Evolutionary conservation across 2,113 vertebrate species (phyloP).

Genomic region (Anthoscopus minutus): DNA sequence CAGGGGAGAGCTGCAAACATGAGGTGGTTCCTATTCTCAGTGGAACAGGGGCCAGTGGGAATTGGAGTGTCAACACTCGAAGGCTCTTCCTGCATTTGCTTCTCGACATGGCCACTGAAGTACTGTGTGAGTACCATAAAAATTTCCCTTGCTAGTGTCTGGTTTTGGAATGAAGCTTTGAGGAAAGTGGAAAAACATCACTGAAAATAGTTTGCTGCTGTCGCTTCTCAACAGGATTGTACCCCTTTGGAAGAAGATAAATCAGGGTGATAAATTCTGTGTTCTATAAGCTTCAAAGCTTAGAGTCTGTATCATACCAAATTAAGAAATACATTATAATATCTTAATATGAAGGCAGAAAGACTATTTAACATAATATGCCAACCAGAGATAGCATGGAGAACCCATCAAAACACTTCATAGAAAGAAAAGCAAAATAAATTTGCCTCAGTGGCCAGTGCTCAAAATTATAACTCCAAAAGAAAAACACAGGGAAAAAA

Average conservation of each 20-base stretch:
- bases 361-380: not conserved
- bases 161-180: not conserved
- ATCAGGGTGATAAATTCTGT: not conserved
- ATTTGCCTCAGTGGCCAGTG: not conserved
- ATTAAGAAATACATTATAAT: not conserved
- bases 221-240: not conserved
- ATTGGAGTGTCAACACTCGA: fast-evolving
- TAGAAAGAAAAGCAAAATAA: not conserved
- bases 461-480: not conserved
- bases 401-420: not conserved
- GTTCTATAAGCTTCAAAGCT: not conserved
- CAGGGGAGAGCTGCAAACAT: not conserved
- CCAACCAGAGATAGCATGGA: not conserved
- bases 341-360: not conserved
- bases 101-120: not conserved
- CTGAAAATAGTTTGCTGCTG: not conserved
- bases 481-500: not conserved
- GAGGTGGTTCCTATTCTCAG: not conserved
- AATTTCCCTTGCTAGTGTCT: fast-evolving
- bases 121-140: not conserved
- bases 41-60: not conserved
- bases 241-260: not conserved
- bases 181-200: not conserved
- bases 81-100: not conserved
- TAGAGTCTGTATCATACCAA: not conserved